Conservation (phyloP, 2,113 vertebrate genomes). For the Ctenodactylus gundi region DNA sequence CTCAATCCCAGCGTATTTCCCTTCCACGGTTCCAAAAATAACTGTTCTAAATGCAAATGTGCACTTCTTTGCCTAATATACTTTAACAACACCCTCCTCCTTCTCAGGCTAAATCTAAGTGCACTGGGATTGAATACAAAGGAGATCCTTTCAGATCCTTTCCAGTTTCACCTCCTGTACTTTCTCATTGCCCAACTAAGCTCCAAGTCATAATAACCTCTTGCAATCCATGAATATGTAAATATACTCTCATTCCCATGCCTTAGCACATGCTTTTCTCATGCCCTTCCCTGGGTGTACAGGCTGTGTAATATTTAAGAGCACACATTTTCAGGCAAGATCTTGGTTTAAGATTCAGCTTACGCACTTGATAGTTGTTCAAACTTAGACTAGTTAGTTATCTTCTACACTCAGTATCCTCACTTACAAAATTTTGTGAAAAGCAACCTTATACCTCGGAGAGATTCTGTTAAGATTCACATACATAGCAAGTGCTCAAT, state of each 20-base stretch:
- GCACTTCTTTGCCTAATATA: neutral
- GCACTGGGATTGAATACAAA: neutral
- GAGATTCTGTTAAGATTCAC: neutral
- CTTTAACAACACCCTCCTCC: neutral
- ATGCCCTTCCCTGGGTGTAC: neutral
- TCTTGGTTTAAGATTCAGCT: no score
- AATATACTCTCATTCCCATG: neutral
- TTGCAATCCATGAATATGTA: neutral
- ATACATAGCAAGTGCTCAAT: neutral
- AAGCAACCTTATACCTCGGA: neutral
- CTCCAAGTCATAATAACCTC: neutral
- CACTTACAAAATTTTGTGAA: neutral
- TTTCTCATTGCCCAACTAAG: neutral
- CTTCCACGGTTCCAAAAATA: conserved; percentile 24
- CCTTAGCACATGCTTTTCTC: neutral
- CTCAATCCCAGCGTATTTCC: neutral
- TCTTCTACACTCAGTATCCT: neutral
- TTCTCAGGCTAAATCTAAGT: neutral
- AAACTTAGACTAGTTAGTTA: neutral
- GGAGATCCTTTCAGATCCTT: neutral
- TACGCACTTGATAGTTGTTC: neutral
- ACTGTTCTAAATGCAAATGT: conserved; percentile 25
- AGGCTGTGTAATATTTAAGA: neutral
- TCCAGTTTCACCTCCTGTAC: neutral
- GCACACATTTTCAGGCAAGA: neutral